Base-by-base conservation (phyloP, 2,113 vertebrate genomes). In the Alethe diademata region DNA sequence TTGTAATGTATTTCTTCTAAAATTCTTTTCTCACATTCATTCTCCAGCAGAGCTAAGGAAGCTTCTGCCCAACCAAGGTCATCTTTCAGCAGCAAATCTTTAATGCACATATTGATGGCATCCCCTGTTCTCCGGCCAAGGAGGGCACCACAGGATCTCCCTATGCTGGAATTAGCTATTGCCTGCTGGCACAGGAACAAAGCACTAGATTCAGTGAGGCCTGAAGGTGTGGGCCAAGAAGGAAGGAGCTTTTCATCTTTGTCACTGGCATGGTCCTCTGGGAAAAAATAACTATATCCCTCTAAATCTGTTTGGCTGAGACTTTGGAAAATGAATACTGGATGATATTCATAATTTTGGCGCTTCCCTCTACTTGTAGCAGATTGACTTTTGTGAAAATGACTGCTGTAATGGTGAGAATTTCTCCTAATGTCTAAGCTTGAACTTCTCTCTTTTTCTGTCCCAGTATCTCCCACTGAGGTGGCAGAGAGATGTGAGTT, bases 1-100 rank as follows among this genome's bases (percentile, higher is more conserved):
- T 20, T 90, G 66, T 93, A 73, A 85, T 88, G 90, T 45, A 96
- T 90, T 78, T 98, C 97, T 97, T 99, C 98, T 69, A 98, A 86
- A 88, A 99, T 72, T 91, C 98, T 98, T 93, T 97, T 98, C 97
- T 99, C 99, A 79, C 99, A 99, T 98, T 99, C 99, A 33, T 99
- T 99, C 96, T 99, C 99, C 90, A 99, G 97, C 91, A 99, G 97
- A 14, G 99, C 97, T 36, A 99, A 36, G 3, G 97, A 98, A 19
- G 98, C 98, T 42, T 97, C 97, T 94, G 98, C 94, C 99, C 99
- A 99, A 2, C 93, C 65, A 40, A 90, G 94, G 48, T 99, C 98
- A 50, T 99, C 99, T 92, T 99, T 99, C 64, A 99, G 94, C 84
- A 98, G 98, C 33, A 99, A 83, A 96, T 99, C 99, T 35, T 96